Percentiles rank a stretch among this genome's conserved stretches.
These are phyloP conservation scores for Eospalax fontanierii DNA, from an alignment of 2,797 vertebrate genomes.

Conservation along the genomic window DNA sequence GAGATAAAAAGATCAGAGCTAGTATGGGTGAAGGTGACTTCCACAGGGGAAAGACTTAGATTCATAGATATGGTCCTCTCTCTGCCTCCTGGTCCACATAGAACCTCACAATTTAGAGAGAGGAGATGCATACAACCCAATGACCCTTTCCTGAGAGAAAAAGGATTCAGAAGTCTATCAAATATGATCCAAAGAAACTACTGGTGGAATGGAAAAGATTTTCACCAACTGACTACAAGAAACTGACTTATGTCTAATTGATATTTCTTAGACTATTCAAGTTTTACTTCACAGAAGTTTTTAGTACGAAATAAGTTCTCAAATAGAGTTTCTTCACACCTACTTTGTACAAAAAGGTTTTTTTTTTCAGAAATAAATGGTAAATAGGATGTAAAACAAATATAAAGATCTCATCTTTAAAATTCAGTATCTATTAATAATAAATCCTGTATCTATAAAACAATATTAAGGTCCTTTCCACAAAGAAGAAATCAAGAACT, in stretches of 20 bases:
- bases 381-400: conserved; percentile 60
- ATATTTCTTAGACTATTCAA: neutral
- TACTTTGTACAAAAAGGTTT: conserved; percentile 24
- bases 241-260: neutral
- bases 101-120: neutral
- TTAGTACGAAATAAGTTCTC: neutral
- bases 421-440: neutral
- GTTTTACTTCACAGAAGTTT: conserved; percentile 30
- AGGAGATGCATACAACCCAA: neutral
- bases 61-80: neutral
- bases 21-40: neutral
- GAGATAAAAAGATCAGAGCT: neutral
- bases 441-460: conserved; percentile 14
- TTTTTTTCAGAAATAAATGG: neutral
- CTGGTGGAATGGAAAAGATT: neutral
- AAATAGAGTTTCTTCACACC: neutral
- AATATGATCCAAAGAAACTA: neutral
- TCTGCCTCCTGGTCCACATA: neutral
- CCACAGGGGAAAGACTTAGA: neutral
- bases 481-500: neutral
- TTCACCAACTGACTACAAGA: neutral
- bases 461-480: neutral
- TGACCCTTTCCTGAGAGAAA: neutral
- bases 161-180: neutral
- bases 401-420: neutral